Evolutionary conservation across 1,140 invertebrate species (phyloP), one percentile per base, ranked within the genome.

Genomic region (Drosophila oshimai): DNA sequence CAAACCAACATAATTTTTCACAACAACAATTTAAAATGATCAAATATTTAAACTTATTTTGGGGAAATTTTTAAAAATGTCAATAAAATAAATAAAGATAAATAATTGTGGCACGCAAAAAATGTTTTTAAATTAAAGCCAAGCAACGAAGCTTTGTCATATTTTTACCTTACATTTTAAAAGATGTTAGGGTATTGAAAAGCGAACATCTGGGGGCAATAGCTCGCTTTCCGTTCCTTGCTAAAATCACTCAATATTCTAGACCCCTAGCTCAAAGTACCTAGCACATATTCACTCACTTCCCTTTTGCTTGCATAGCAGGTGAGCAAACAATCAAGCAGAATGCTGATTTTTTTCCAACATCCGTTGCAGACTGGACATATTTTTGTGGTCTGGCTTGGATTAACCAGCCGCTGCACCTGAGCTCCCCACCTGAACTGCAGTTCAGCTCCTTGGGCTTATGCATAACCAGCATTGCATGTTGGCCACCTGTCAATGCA

Each of bases 401-500:
- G 50, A n/a, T n/a, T n/a, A n/a, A n/a, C n/a, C n/a, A n/a, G n/a
- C n/a, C n/a, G n/a, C n/a, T n/a, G n/a, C 42, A 28, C 29, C 42
- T 31, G 22, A 13, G 28, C 9, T 18, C n/a, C 15, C 51, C 46
- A 34, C 3, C 50, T 26, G 50, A 13, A 24, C 33, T 26, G 12
- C 20, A 13, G 12, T 20, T 5, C 37, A 24, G 13, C 46, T 57
- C 54, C 47, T 57, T 34, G 13, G 46, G 20, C 29, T 13, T 24
- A 51, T 33, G 47, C 51, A 50, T 55, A 49, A 51, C 12, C 26
- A 22, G 53, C 53, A 33, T 44, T 67, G 60, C 47, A 41, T 54
- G 61, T 28, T 74, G 72, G 47, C 70, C 80, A 73, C 61, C 78
- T 84, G 80, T 84, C 80, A 86, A 75, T 84, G 75, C 55, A 29